These are phyloP conservation scores for Oriolus oriolus DNA, from an alignment of 2,113 vertebrate species.

Conservation along the genomic window DNA sequence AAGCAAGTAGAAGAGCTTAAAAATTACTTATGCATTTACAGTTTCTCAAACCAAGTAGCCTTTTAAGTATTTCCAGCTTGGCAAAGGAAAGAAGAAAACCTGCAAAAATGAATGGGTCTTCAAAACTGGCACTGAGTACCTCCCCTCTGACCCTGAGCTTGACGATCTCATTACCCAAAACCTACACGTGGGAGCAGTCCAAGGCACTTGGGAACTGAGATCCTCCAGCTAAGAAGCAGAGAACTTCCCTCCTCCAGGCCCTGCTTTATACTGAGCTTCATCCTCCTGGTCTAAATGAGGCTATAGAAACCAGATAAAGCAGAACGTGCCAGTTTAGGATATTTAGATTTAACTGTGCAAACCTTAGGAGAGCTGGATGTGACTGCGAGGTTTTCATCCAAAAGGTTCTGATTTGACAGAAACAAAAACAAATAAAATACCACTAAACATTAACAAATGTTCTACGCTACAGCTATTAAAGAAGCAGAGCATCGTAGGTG, in stretches of 20 bases:
- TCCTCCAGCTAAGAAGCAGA: neutral
- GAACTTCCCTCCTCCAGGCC: neutral
- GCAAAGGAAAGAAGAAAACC: slow-evolving; percentile 13
- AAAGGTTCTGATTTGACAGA: neutral
- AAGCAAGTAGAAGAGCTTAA: slow-evolving; percentile 15
- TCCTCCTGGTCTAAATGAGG: neutral
- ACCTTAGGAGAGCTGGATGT: neutral
- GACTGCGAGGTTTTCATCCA: neutral
- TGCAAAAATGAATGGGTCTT: neutral
- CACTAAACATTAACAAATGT: slow-evolving; percentile 19
- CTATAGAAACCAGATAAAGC: neutral
- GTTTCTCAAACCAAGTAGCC: neutral
- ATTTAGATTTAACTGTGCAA: neutral
- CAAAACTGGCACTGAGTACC: neutral
- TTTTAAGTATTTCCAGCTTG: neutral
- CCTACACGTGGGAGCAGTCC: neutral
- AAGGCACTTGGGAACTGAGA: neutral
- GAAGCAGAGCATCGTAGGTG: neutral
- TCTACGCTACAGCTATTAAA: neutral
- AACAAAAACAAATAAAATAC: neutral
- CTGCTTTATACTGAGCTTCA: neutral
- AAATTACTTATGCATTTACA: neutral
- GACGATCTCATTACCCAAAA: neutral
- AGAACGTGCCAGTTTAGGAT: neutral
- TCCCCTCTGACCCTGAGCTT: neutral